phyloP scores from a whole-genome alignment of 2,888 invertebrate genomes.

The Anthoptus insignis region DNA sequence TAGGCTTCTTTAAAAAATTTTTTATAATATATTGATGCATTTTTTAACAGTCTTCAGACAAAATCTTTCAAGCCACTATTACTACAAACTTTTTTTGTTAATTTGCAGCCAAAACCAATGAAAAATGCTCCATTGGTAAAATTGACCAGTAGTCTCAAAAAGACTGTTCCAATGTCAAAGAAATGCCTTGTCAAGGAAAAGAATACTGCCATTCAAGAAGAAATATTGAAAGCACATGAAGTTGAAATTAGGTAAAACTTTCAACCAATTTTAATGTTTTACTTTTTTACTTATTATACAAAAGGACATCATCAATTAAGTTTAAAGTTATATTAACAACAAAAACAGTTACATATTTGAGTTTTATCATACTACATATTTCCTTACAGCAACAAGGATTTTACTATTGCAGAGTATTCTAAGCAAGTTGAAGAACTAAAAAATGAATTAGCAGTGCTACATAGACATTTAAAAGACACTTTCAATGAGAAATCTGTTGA shows the following conservation, averaged over 20 bases:
- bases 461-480: slow-evolving; percentile 51
- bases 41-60: too few species aligned
- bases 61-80: too few species aligned
- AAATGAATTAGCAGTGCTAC: slow-evolving; percentile 65
- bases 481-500: slow-evolving; percentile 55
- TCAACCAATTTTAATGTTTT: background rate
- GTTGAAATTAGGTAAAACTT: slow-evolving; percentile 76
- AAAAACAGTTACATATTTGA: too few species aligned
- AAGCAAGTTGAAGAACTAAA: slow-evolving; percentile 80
- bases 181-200: slow-evolving; percentile 53
- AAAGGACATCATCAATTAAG: too few species aligned
- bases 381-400: slow-evolving; percentile 75
- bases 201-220: slow-evolving; percentile 59
- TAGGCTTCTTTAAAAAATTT: too few species aligned
- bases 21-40: background rate
- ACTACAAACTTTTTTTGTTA: too few species aligned
- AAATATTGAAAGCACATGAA: slow-evolving; percentile 75
- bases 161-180: slow-evolving; percentile 47
- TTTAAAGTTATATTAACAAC: too few species aligned
- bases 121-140: slow-evolving; percentile 56
- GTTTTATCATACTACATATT: background rate
- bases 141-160: slow-evolving; percentile 60
- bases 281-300: too few species aligned
- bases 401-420: slow-evolving; percentile 74
- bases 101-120: slow-evolving; percentile 70